Conservation (phyloP, 2,113 vertebrate genomes). For the Morone chrysops region DNA sequence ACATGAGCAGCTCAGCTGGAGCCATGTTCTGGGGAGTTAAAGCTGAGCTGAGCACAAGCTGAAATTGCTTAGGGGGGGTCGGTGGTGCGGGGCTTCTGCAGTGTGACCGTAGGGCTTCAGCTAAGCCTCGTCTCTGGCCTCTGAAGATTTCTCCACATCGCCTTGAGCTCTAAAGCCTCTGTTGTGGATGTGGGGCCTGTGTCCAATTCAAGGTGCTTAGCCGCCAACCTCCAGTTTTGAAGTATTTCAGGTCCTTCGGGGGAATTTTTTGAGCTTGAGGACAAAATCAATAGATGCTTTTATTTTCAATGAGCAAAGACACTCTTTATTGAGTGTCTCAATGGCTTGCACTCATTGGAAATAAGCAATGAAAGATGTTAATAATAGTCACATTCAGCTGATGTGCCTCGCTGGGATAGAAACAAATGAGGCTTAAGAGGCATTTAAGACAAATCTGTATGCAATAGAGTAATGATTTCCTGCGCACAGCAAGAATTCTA, state of each 20-base stretch:
- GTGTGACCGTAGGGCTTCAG: slow-evolving; percentile 46
- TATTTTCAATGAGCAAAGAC: slow-evolving; percentile 46
- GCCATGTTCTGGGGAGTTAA: slow-evolving; percentile 48
- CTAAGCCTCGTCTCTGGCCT: slow-evolving; percentile 65
- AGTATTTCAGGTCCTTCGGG: slow-evolving; percentile 36
- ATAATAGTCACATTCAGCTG: slow-evolving; percentile 29
- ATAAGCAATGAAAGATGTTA: not conserved
- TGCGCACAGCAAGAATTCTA: slow-evolving; percentile 54
- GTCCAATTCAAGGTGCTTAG: slow-evolving; percentile 71
- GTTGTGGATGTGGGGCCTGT: slow-evolving; percentile 56
- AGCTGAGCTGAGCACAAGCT: slow-evolving; percentile 57
- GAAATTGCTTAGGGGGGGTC: slow-evolving; percentile 54
- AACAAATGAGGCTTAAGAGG: slow-evolving; percentile 26
- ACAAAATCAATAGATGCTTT: slow-evolving; percentile 48
- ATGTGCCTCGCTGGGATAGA: slow-evolving; percentile 1
- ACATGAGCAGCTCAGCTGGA: slow-evolving; percentile 24
- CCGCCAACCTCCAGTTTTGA: not conserved
- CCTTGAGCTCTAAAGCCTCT: slow-evolving; percentile 74
- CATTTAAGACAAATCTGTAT: slow-evolving; percentile 65
- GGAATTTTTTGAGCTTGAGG: slow-evolving; percentile 19
- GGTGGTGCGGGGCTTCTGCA: not conserved
- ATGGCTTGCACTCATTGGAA: slow-evolving; percentile 5
- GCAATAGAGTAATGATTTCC: slow-evolving; percentile 48
- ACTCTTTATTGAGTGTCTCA: slow-evolving; percentile 34
- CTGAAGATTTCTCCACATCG: slow-evolving; percentile 63